Percentiles rank a stretch among this genome's conserved stretches.
These are phyloP conservation scores for Ramphastos sulfuratus DNA, from an alignment of 2,113 vertebrate genomes.

Conservation along the genomic window DNA sequence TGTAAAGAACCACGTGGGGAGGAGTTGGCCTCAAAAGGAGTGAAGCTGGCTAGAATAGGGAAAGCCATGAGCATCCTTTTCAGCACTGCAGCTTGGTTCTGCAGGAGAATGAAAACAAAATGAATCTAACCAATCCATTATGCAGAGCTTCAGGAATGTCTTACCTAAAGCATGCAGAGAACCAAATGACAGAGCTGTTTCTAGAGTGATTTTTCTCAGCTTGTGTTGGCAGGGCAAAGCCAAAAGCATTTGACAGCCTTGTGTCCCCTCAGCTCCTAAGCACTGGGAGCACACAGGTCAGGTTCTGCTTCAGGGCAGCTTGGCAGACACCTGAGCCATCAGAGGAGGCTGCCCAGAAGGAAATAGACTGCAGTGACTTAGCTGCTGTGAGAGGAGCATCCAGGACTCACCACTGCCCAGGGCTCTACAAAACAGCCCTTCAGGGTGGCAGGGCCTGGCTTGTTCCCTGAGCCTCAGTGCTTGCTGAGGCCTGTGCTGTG, in stretches of 20 bases:
- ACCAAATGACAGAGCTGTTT: constrained; percentile 28
- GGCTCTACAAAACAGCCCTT: neutral
- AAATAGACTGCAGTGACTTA: neutral
- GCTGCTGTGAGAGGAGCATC: neutral
- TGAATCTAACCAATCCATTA: neutral
- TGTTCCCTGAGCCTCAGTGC: neutral
- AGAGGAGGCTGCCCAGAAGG: neutral
- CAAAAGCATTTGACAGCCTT: neutral
- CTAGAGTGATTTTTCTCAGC: constrained; percentile 7
- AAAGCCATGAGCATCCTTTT: neutral
- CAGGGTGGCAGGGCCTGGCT: neutral
- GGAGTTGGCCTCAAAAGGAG: neutral
- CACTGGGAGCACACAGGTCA: neutral
- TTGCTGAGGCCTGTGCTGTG: neutral
- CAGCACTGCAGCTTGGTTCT: neutral
- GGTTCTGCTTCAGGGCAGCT: neutral
- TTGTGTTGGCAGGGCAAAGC: constrained; percentile 2
- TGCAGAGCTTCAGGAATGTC: constrained; percentile 1
- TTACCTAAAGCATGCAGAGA: neutral
- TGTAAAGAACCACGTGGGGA: neutral
- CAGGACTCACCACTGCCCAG: neutral
- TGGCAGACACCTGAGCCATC: neutral
- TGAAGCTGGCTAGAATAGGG: neutral
- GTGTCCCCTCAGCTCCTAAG: neutral
- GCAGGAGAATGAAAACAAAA: neutral